Conservation (phyloP, 1,140 invertebrate genomes). For the Pseudomyrmex cubaensis region DNA sequence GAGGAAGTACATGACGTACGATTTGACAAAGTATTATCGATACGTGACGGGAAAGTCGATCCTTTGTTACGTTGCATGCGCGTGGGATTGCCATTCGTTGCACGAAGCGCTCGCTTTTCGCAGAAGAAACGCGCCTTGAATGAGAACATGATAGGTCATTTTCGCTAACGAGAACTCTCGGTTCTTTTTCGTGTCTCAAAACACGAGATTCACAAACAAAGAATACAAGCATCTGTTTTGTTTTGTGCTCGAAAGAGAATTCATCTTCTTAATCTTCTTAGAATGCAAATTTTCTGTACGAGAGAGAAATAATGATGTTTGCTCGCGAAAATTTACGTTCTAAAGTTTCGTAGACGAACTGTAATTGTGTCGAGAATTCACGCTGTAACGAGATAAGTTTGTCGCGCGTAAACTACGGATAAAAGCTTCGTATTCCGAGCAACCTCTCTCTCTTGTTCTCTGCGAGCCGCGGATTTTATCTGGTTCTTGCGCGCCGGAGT, state of each 20-base stretch:
- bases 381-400: neutral
- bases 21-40: conserved; percentile 76
- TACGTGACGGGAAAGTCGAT: conserved; percentile 73
- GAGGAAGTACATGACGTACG: conserved; percentile 68
- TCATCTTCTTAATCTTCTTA: no score
- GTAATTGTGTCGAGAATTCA: neutral
- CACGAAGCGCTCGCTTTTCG: conserved; percentile 65
- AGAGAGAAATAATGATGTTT: neutral
- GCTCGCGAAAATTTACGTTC: neutral
- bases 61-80: conserved; percentile 66
- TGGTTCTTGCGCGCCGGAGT: neutral
- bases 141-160: no score
- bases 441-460: neutral
- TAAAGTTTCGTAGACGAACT: neutral
- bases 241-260: no score
- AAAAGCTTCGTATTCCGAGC: neutral
- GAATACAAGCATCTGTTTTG: no score
- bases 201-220: no score
- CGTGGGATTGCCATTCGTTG: conserved; percentile 68
- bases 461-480: neutral
- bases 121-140: conserved; percentile 32
- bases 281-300: no score
- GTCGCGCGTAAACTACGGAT: neutral
- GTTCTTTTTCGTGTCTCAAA: no score
- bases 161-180: no score